phyloP scores from a whole-genome alignment of 2,113 vertebrate genomes.

The Barnardius zonarius region DNA sequence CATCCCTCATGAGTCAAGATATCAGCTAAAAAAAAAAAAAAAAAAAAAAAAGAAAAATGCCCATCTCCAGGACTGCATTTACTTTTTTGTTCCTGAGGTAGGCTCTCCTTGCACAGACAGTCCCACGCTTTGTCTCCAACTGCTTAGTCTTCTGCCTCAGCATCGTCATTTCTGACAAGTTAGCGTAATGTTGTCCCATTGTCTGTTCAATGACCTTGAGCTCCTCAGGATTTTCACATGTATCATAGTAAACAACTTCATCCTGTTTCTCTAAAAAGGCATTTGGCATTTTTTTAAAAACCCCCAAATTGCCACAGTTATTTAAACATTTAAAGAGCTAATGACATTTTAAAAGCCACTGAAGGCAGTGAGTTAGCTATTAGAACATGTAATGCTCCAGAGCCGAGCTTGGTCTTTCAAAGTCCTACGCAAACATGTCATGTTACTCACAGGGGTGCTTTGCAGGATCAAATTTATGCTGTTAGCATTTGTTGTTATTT shows the following conservation, averaged over 20 bases:
- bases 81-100: conserved; percentile 92
- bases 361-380: conserved; percentile 34
- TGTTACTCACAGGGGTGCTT: not conserved
- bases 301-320: conserved; percentile 26
- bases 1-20: not conserved
- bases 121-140: conserved; percentile 85
- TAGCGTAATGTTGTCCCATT: conserved; percentile 24
- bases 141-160: conserved; percentile 79
- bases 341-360: conserved; percentile 31
- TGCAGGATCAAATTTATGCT: conserved; percentile 34
- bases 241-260: conserved; percentile 95
- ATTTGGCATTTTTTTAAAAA: conserved; percentile 49
- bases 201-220: conserved; percentile 74
- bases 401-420: not conserved
- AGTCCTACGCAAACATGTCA: not conserved
- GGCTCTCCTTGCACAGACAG: conserved; percentile 85
- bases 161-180: conserved; percentile 51
- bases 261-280: conserved; percentile 88
- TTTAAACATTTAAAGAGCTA: conserved; percentile 45
- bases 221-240: conserved; percentile 89
- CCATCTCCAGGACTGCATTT: not conserved
- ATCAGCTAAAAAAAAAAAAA: not conserved
- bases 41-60: not conserved
- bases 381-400: not conserved
- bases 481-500: conserved; percentile 40